Base-by-base conservation (phyloP, 2,797 vertebrate species). In the Bradypus variegatus region DNA sequence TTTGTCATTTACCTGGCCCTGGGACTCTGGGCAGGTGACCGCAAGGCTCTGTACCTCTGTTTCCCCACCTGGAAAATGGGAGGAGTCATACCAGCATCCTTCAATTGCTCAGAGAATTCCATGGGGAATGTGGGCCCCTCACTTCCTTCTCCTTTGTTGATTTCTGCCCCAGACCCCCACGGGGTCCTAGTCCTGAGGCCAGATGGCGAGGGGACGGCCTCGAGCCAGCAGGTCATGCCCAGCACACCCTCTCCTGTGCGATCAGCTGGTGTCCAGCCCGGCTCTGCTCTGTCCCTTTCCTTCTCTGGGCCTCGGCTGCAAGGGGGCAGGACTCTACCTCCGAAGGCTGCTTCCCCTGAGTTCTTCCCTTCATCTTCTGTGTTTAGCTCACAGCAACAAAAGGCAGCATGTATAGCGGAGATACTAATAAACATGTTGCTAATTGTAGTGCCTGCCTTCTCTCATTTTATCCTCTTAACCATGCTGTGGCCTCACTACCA, bases 131-230 rank as follows among this genome's bases (percentile, higher is more conserved):
- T 5, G 48, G 2, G 21, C 48, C 33, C 64, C 62, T 77, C 0
- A 1, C 25, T 2, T 18, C 33, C 21, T 2, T 21, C 79, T 60
- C 3, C 23, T 2, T 18, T 5, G 16, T 6, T n/a, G 13, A 4
- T 21, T 50, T 21, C 62, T 10, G 45, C 27, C 36, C 64, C 36
- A 33, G 64, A 48, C 3, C 62, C 67, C 8, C 1, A 5, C 53
- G 12, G 53, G 7, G 72, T 41, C 41, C 21, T 38, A 6, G 27
- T 19, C 11, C 50, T 16, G 29, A 58, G 2, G 53, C 53, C 3
- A 6, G 33, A 23, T 6, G 7, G 50, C 36, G 48, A 45, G 53
- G 18, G 48, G 72, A 38, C 29, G 10, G 58, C 2, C 14, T 33
- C 1, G 27, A 4, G 10, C 2, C 14, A 48, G 50, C 31, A 62